phyloP scores from a whole-genome alignment of 2,797 vertebrate species.

The Hapalemur alaotrensis region DNA sequence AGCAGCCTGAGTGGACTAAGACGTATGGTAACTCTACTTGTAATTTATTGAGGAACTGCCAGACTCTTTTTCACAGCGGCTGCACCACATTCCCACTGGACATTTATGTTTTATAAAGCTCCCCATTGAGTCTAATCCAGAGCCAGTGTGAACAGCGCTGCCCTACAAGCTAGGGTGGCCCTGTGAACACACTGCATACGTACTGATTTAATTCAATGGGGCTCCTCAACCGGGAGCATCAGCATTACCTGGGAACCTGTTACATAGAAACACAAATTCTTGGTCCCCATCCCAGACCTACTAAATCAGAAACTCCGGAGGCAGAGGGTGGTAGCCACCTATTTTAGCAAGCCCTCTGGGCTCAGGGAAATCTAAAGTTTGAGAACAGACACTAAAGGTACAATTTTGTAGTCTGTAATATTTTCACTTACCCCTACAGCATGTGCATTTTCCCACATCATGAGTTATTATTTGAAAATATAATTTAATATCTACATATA shows the following conservation, averaged over 20 bases:
- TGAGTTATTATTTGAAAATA: neutral
- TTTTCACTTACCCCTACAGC: neutral
- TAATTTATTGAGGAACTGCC: neutral
- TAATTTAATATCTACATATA: neutral
- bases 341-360: neutral
- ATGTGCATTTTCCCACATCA: fast-evolving
- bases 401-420: neutral
- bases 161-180: fast-evolving
- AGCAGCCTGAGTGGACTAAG: neutral
- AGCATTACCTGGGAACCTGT: too few species aligned
- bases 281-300: too few species aligned
- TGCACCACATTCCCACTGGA: neutral
- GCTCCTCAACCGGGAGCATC: neutral
- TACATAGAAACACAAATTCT: neutral
- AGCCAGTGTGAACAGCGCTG: neutral
- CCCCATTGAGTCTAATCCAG: fast-evolving
- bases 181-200: neutral
- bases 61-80: neutral
- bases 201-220: neutral
- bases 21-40: neutral
- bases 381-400: too few species aligned
- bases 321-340: neutral
- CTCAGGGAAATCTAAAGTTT: neutral
- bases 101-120: neutral
- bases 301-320: neutral